phyloP scores from a whole-genome alignment of 2,888 invertebrate species.

The Venusia cambrica region DNA sequence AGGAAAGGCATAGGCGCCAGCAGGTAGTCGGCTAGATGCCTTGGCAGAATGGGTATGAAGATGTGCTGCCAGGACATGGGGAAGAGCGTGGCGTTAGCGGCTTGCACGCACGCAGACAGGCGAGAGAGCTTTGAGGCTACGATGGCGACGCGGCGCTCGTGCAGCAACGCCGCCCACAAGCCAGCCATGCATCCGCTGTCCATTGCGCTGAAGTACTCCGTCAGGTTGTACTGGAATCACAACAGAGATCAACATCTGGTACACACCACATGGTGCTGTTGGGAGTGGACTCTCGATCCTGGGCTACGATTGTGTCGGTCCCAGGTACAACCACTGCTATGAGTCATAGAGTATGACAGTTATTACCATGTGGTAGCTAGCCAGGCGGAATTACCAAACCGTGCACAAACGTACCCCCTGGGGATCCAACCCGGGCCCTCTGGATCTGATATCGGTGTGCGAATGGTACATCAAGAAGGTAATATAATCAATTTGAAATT shows the following conservation, averaged over 20 bases:
- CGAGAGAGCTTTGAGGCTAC: slow-evolving; percentile 94
- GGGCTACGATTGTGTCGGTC: too few relatives aligned
- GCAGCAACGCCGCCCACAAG: slow-evolving; percentile 96
- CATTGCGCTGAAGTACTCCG: slow-evolving; percentile 98
- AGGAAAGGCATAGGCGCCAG: slow-evolving; percentile 99
- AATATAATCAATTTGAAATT: background rate
- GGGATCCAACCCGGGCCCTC: too few relatives aligned
- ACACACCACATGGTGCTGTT: too few relatives aligned
- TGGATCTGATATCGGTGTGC: too few relatives aligned
- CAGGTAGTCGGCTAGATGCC: slow-evolving; percentile 93
- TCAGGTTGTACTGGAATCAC: slow-evolving; percentile 92
- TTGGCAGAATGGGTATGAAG: slow-evolving; percentile 96
- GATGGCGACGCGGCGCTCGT: slow-evolving; percentile 96
- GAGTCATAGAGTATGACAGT: too few relatives aligned
- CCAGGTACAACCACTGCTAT: too few relatives aligned
- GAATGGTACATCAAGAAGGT: slow-evolving; percentile 4
- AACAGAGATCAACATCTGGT: too few relatives aligned
- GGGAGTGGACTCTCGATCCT: too few relatives aligned
- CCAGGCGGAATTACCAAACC: too few relatives aligned
- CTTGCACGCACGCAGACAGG: slow-evolving; percentile 95
- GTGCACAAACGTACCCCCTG: too few relatives aligned
- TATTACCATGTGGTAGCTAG: too few relatives aligned
- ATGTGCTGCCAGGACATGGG: slow-evolving; percentile 99
- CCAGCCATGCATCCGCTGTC: slow-evolving; percentile 96
- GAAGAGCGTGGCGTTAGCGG: slow-evolving; percentile 95